phyloP scores from a whole-genome alignment of 2,797 vertebrate genomes.

The Hemitrygon akajei region DNA sequence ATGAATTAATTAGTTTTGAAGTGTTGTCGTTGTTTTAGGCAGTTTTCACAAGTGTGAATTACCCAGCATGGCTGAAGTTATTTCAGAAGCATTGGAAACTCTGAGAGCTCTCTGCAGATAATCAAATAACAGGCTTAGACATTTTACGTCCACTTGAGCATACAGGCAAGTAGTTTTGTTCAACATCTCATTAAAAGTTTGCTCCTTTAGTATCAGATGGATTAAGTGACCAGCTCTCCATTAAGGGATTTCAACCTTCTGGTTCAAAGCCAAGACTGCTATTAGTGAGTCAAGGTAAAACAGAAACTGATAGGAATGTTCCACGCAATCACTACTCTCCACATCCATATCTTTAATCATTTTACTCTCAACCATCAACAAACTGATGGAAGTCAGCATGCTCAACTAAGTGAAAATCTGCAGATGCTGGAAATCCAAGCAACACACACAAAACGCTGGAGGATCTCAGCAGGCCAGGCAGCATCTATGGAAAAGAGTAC shows the following conservation, averaged over 20 bases:
- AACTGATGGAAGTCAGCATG: too few species aligned
- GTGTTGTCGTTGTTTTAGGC: background rate
- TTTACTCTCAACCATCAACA: too few species aligned
- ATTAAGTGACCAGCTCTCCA: background rate
- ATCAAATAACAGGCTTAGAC: background rate
- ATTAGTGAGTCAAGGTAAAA: background rate
- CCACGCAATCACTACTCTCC: too few species aligned
- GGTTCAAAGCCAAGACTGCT: background rate
- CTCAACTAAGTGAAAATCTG: too few species aligned
- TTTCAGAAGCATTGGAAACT: background rate
- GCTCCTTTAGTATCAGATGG: background rate
- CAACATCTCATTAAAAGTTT: background rate
- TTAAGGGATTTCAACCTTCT: background rate
- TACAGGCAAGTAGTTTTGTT: background rate
- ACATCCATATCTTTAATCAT: too few species aligned
- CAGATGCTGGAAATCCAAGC: too few species aligned
- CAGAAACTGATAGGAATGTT: too few species aligned
- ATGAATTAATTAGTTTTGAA: background rate
- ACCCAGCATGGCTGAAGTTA: background rate
- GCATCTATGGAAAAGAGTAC: too few species aligned
- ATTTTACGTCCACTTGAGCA: background rate
- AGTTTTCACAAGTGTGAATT: too few species aligned
- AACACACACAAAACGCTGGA: too few species aligned
- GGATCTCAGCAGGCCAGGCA: too few species aligned
- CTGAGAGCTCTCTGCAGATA: background rate